Percentiles rank a stretch among this genome's conserved stretches.
These are phyloP conservation scores for Lasioglossum figueresi DNA, from an alignment of 2,888 invertebrate genomes.

Conservation along the genomic window DNA sequence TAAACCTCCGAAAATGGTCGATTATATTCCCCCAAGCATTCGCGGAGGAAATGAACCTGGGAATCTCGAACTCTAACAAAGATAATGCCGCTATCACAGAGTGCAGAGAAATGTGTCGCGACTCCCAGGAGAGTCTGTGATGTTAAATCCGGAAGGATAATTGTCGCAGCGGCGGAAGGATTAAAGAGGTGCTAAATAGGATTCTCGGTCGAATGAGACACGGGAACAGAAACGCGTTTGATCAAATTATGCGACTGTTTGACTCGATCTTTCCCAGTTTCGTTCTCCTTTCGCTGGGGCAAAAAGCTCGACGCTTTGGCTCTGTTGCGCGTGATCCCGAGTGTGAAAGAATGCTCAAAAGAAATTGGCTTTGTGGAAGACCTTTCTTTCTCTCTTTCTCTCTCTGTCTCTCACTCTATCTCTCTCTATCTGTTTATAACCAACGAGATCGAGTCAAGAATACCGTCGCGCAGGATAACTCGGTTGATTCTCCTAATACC, in stretches of 20 bases:
- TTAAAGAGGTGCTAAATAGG: slow-evolving; percentile 25
- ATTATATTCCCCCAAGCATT: not conserved
- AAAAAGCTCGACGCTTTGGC: not conserved
- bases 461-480: slow-evolving; percentile 7
- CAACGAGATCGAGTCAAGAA: not conserved
- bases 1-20: not conserved
- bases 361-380: not conserved
- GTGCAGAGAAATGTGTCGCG: not conserved
- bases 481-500: slow-evolving; percentile 24
- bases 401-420: not conserved
- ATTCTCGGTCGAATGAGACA: slow-evolving; percentile 18
- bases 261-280: slow-evolving; percentile 5
- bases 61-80: not conserved
- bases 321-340: not conserved
- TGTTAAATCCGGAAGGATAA: slow-evolving; percentile 10
- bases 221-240: slow-evolving; percentile 14
- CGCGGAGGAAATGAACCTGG: not conserved
- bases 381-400: not conserved
- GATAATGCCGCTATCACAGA: not conserved
- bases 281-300: not conserved
- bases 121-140: slow-evolving; percentile 16
- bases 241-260: slow-evolving; percentile 20
- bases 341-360: not conserved
- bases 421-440: not conserved
- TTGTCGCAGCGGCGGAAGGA: slow-evolving; percentile 16